A percentile compares a stretch with the other conserved stretches of the same genome.
These are phyloP conservation scores for Gallinago undulata DNA, from an alignment of 2,113 vertebrate genomes.

Conservation along the genomic window DNA sequence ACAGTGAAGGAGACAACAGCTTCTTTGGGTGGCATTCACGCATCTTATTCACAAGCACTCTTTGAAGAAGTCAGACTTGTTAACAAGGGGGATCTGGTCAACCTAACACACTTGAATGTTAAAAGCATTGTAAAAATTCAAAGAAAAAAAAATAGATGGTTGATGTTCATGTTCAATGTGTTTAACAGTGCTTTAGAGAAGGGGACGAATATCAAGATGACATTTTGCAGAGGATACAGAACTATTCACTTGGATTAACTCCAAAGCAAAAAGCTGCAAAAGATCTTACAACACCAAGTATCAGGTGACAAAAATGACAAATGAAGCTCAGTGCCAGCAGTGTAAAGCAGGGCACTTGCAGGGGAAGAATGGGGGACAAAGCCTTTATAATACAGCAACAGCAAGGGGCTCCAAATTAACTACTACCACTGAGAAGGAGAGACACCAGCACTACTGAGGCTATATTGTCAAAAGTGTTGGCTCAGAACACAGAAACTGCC, in stretches of 20 bases:
- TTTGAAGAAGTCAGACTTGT: background rate
- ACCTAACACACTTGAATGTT: fast-evolving
- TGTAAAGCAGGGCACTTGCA: background rate
- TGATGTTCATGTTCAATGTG: background rate
- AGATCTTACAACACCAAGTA: background rate
- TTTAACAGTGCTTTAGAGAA: background rate
- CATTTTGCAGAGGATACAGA: background rate
- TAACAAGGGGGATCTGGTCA: background rate
- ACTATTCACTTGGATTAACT: background rate
- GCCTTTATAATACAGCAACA: background rate
- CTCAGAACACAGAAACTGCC: background rate
- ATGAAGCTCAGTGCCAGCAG: background rate
- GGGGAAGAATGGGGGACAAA: background rate
- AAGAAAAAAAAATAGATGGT: background rate
- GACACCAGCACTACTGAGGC: fast-evolving
- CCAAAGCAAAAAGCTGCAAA: background rate
- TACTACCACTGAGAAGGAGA: background rate
- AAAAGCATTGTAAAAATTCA: background rate
- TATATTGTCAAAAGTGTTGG: background rate
- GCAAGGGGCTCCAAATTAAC: background rate
- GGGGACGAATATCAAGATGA: background rate
- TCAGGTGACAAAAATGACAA: background rate
- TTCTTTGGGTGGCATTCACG: background rate
- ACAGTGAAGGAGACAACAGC: background rate
- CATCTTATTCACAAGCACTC: background rate